Evolutionary conservation across 2,797 vertebrate species (phyloP).

Genomic region (Bovichtus variegatus): DNA sequence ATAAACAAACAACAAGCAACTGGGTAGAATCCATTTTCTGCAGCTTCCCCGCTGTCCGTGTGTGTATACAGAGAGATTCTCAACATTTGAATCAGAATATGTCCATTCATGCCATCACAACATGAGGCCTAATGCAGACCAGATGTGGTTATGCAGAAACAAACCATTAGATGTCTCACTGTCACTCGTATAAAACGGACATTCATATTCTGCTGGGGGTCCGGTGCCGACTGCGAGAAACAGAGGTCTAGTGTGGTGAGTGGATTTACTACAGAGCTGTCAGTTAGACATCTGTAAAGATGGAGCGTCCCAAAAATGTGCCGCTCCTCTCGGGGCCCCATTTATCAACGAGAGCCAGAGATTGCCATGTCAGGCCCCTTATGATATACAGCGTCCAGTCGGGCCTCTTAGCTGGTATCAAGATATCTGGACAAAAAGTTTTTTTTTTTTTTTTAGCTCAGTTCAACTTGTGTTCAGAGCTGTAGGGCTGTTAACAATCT

Average conservation of each 20-base stretch:
- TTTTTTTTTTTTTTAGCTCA: neutral
- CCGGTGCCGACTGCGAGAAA: conserved; percentile 12
- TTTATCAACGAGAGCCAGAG: conserved; percentile 61
- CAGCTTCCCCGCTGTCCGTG: neutral
- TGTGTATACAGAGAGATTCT: neutral
- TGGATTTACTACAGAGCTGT: conserved; percentile 60
- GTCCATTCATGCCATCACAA: conserved; percentile 7
- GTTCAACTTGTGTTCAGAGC: conserved; percentile 22
- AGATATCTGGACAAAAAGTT: conserved; percentile 43
- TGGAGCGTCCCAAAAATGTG: conserved; percentile 57
- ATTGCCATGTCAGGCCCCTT: conserved; percentile 43
- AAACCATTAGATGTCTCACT: conserved; percentile 49
- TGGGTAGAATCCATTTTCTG: neutral
- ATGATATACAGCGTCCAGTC: conserved; percentile 49
- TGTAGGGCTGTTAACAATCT: conserved; percentile 5
- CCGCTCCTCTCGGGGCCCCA: conserved; percentile 36
- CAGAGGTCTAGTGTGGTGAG: conserved; percentile 20
- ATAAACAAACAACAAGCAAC: conserved; percentile 31
- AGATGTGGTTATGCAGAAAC: conserved; percentile 51
- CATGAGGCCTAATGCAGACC: conserved; percentile 24
- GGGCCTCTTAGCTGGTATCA: conserved; percentile 45
- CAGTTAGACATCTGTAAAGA: conserved; percentile 58
- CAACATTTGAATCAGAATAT: conserved; percentile 28
- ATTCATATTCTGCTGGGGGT: conserved; percentile 26
- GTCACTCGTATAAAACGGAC: conserved; percentile 39